Evolutionary conservation across 2,113 vertebrate genomes (phyloP), one percentile per base, ranked within the genome.

Genomic region (Caranx ignobilis): DNA sequence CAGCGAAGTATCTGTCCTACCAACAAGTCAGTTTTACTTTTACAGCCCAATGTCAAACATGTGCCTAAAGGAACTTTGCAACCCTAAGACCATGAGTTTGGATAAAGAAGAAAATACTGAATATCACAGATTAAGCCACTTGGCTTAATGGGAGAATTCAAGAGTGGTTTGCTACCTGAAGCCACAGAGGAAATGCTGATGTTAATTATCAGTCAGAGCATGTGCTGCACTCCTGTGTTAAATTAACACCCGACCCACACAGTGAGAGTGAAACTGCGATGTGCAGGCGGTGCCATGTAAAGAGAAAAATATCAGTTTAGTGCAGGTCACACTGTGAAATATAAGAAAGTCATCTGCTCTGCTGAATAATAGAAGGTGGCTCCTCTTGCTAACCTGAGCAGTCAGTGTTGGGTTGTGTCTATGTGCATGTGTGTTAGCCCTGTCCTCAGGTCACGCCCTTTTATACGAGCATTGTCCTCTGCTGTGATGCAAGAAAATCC

Each of bases 161-260:
- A 52, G 3, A 34, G 31, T 45, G 21, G 43, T 26, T 39, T 2
- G 26, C 21, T 6, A 65, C 62, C 39, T 50, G 34, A 62, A 67
- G 55, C 69, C 54, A 0, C 67, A 5, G 39, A 80, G 54, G 18
- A 70, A 45, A 48, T 16, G 37, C 37, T 69, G 68, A 26, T 11
- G 61, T 71, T 75, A 70, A 71, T 86, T 82, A 87, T 81, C 19
- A 82, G 35, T 81, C 77, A 52, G 66, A 56, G 78, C 73, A 69
- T 50, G 80, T 60, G 63, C 37, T 21, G 39, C 50, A 65, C 52
- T 72, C 35, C 54, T 54, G 56, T 63, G 55, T 67, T 75, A 71
- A 79, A 85, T 73, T 39, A 80, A 78, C 79, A 75, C 56, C 37
- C 18, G 11, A 56, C 61, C 68, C 11, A 64, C 61, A 54, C 56